A percentile compares a stretch with the other conserved stretches of the same genome.
phyloP scores from a whole-genome alignment of 53 echinoderm and acorn worm species.

The Paracentrotus lividus region DNA sequence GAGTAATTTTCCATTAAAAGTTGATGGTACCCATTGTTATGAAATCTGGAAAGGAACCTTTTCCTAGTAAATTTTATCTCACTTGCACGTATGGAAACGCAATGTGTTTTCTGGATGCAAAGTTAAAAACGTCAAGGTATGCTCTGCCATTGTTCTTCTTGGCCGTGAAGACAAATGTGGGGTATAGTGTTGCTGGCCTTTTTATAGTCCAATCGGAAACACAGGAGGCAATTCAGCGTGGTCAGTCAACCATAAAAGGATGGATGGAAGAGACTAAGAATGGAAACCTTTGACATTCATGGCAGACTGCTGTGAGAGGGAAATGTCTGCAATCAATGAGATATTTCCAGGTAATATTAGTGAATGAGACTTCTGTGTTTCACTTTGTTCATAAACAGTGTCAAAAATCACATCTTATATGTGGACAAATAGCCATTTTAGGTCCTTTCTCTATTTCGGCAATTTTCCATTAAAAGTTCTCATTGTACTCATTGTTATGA shows the following conservation, averaged over 20 bases:
- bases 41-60: no score
- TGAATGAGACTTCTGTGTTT: no score
- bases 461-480: no score
- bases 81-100: conserved; percentile 19
- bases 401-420: no score
- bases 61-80: no score
- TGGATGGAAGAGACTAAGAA: not conserved
- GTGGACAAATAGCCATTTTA: no score
- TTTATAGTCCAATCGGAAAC: conserved; percentile 50
- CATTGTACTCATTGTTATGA: no score
- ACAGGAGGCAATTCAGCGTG: conserved; percentile 43
- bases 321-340: not conserved
- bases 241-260: not conserved
- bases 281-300: not conserved
- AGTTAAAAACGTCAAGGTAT: not conserved
- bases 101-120: conserved; percentile 44
- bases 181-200: conserved; percentile 41
- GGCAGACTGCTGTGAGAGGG: not conserved
- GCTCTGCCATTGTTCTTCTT: conserved; percentile 50
- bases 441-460: no score
- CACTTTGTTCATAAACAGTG: no score
- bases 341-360: not conserved
- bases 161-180: conserved; percentile 61
- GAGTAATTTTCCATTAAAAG: no score
- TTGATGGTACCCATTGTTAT: no score